Percentiles rank a stretch among this genome's conserved stretches.
Conservation (phyloP, 1,140 invertebrate genomes). For the Zaprionus camerounensis region DNA sequence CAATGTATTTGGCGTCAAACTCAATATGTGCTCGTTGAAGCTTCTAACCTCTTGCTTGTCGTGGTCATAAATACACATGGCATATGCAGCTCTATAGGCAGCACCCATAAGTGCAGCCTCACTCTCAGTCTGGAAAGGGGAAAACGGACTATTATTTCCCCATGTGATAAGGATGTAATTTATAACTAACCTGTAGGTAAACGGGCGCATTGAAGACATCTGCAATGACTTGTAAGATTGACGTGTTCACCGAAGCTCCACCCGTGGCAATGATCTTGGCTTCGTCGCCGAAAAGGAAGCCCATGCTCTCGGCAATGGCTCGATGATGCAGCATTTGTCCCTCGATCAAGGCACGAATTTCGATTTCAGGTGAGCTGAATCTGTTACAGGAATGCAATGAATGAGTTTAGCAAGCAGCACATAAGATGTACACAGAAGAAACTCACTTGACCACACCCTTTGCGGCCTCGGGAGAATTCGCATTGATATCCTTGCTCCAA, state of each 20-base stretch:
- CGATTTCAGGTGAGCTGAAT: constrained; percentile 88
- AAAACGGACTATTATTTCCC: no score
- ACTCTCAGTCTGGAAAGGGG: constrained; percentile 86
- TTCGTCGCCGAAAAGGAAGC: constrained; percentile 86
- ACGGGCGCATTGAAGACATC: constrained; percentile 97
- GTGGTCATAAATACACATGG: constrained; percentile 77
- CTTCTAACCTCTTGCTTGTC: constrained; percentile 15
- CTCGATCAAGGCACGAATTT: constrained; percentile 95
- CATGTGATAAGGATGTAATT: not conserved
- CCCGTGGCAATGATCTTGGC: constrained; percentile 93
- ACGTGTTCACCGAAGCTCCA: constrained; percentile 93
- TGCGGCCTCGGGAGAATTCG: constrained; percentile 52
- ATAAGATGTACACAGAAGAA: not conserved
- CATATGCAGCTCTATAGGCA: constrained; percentile 92
- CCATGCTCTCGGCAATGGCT: constrained; percentile 92
- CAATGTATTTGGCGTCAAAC: constrained; percentile 65
- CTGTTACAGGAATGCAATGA: constrained; percentile 29
- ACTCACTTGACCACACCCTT: constrained; percentile 74
- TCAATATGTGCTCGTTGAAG: constrained; percentile 73
- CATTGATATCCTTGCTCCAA: constrained; percentile 63
- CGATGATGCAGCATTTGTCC: constrained; percentile 95
- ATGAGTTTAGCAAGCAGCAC: not conserved
- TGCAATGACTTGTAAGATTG: constrained; percentile 93
- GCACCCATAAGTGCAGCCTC: constrained; percentile 94
- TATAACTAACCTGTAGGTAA: constrained; percentile 89